These are phyloP conservation scores for Puffinus mauretanicus DNA, from an alignment of 2,113 vertebrate species.

Conservation along the genomic window DNA sequence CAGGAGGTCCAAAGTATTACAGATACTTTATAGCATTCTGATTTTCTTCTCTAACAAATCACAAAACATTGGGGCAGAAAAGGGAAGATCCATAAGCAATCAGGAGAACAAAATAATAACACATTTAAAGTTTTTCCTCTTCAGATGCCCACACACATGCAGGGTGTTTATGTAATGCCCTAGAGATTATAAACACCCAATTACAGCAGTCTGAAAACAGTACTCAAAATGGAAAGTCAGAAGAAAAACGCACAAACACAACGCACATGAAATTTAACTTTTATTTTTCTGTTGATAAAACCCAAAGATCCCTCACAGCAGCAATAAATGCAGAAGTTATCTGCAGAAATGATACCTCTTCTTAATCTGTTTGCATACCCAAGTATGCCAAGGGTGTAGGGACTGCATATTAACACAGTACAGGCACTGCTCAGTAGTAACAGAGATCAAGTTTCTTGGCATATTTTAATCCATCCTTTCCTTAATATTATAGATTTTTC, in stretches of 20 bases:
- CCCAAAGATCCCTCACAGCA: conserved; percentile 37
- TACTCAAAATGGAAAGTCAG: background rate
- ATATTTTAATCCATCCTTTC: conserved; percentile 11
- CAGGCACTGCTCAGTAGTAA: conserved; percentile 65
- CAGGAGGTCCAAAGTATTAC: background rate
- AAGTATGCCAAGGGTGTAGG: background rate
- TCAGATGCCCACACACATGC: rapidly evolving
- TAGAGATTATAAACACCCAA: background rate
- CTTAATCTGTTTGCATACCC: background rate
- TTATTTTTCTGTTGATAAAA: conserved; percentile 57
- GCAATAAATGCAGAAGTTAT: conserved; percentile 10
- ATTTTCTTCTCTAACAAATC: background rate
- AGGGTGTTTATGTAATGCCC: background rate
- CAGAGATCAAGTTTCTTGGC: conserved; percentile 38
- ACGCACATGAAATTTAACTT: background rate
- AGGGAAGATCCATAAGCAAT: background rate
- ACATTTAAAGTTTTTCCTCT: background rate
- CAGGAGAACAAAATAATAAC: background rate
- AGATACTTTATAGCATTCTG: background rate
- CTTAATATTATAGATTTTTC: conserved; percentile 40
- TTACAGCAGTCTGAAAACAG: background rate
- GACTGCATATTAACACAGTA: conserved; percentile 27
- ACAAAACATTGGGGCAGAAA: background rate
- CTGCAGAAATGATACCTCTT: background rate
- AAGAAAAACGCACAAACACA: background rate